A percentile compares a stretch with the other conserved stretches of the same genome.
Evolutionary conservation across 2,888 invertebrate genomes (phyloP).

Genomic region (Apamea monoglypha): DNA sequence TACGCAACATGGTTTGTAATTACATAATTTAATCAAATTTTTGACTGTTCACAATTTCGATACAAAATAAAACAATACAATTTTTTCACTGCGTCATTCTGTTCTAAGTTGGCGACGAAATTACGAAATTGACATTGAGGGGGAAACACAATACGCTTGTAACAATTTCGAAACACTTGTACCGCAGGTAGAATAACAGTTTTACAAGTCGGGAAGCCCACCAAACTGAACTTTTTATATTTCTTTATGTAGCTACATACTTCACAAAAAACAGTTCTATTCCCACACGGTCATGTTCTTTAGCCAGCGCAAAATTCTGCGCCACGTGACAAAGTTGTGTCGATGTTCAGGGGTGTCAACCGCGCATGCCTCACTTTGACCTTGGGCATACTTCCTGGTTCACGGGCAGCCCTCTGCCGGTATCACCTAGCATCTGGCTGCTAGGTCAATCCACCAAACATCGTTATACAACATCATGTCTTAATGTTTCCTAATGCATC

Average conservation of each 20-base stretch:
- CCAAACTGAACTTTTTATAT: neutral
- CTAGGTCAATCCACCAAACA: slow-evolving; percentile 81
- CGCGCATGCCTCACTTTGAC: slow-evolving; percentile 83
- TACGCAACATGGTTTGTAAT: neutral
- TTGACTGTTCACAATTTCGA: neutral
- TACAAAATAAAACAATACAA: neutral
- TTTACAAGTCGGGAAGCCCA: neutral
- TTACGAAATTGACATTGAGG: slow-evolving; percentile 1
- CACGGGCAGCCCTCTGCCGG: slow-evolving; percentile 79
- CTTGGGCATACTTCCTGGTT: slow-evolving; percentile 88
- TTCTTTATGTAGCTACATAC: neutral
- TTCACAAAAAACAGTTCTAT: neutral
- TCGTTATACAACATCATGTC: slow-evolving; percentile 31
- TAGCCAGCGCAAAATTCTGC: slow-evolving; percentile 13
- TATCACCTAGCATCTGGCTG: slow-evolving; percentile 75
- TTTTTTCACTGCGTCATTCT: neutral
- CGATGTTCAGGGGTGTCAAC: slow-evolving; percentile 56
- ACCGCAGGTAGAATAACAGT: neutral
- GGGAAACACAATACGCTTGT: neutral
- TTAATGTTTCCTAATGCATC: slow-evolving; percentile 1
- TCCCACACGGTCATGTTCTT: slow-evolving; percentile 20
- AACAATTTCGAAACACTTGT: neutral
- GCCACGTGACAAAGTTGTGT: slow-evolving; percentile 74
- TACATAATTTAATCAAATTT: neutral
- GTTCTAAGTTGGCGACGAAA: neutral